These are phyloP conservation scores for Myodes glareolus DNA, from an alignment of 2,113 vertebrate genomes.

Conservation along the genomic window DNA sequence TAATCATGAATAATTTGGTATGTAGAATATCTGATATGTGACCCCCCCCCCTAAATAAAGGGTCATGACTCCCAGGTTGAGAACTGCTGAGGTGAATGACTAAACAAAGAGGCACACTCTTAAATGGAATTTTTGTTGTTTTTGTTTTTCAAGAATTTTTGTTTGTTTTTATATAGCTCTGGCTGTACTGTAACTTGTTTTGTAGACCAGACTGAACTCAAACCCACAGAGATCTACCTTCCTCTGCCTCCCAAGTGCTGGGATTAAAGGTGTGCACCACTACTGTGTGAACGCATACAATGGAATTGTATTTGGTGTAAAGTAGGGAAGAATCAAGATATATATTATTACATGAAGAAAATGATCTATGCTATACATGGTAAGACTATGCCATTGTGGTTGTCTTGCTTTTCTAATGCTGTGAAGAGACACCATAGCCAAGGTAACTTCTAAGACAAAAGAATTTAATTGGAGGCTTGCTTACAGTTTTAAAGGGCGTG, in stretches of 20 bases:
- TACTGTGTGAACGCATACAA: not conserved
- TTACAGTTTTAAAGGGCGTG: not conserved
- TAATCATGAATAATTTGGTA: not conserved
- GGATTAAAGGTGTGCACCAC: not conserved
- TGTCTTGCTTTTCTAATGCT: not conserved
- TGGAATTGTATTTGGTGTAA: not conserved
- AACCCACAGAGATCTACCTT: not conserved
- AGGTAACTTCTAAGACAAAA: not conserved
- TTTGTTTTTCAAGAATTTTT: not conserved
- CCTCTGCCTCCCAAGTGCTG: not conserved
- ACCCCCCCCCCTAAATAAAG: not conserved
- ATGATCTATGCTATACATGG: fast-evolving
- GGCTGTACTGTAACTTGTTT: not conserved
- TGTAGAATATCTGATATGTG: not conserved
- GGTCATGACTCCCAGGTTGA: not conserved
- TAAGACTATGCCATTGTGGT: not conserved
- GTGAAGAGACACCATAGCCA: not conserved
- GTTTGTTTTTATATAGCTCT: not conserved
- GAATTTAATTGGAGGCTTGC: not conserved
- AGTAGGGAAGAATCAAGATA: not conserved
- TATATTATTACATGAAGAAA: not conserved
- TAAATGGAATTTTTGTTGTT: not conserved
- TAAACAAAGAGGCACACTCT: not conserved
- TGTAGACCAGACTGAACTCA: not conserved
- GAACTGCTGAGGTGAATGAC: not conserved